A percentile compares a stretch with the other conserved stretches of the same genome.
Conservation (phyloP, 2,888 invertebrate species). For the Scaptomyza caliginosa region DNA sequence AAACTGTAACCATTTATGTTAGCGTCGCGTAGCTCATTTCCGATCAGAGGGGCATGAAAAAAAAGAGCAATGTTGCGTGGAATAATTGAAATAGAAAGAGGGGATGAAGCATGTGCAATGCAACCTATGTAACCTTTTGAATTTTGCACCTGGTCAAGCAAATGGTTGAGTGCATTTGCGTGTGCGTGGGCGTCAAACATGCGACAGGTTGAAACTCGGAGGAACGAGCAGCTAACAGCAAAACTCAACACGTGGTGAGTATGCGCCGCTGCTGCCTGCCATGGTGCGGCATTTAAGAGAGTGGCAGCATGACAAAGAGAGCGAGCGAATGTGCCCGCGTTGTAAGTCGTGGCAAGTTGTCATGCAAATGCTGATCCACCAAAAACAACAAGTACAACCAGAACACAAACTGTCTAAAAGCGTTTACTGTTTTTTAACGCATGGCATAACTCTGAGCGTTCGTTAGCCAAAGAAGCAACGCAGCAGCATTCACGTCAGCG, state of each 20-base stretch:
- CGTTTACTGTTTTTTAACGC: conserved; percentile 48
- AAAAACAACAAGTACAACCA: conserved; percentile 15
- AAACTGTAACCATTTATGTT: background rate
- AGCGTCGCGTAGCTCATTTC: conserved; percentile 12
- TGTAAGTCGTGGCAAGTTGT: conserved; percentile 2
- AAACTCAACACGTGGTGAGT: conserved; percentile 36
- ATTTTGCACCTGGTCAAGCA: conserved; percentile 21
- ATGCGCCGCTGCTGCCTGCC: conserved; percentile 13
- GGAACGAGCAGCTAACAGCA: background rate
- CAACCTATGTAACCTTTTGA: background rate
- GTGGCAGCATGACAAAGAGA: conserved; percentile 2
- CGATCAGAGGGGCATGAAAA: background rate
- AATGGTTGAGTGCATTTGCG: conserved; percentile 20
- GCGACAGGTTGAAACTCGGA: conserved; percentile 11
- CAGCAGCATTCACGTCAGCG: background rate
- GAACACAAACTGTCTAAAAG: conserved; percentile 45
- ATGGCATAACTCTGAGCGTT: conserved; percentile 46
- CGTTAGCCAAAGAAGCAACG: conserved; percentile 32
- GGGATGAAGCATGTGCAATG: background rate
- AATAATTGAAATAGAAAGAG: background rate
- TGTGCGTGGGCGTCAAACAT: conserved; percentile 3
- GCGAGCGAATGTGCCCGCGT: background rate
- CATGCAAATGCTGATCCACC: conserved; percentile 42
- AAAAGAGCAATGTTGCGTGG: background rate
- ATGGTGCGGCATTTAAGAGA: conserved; percentile 16